Base-by-base conservation (phyloP, 2,113 vertebrate species). In the Aramus guarauna region DNA sequence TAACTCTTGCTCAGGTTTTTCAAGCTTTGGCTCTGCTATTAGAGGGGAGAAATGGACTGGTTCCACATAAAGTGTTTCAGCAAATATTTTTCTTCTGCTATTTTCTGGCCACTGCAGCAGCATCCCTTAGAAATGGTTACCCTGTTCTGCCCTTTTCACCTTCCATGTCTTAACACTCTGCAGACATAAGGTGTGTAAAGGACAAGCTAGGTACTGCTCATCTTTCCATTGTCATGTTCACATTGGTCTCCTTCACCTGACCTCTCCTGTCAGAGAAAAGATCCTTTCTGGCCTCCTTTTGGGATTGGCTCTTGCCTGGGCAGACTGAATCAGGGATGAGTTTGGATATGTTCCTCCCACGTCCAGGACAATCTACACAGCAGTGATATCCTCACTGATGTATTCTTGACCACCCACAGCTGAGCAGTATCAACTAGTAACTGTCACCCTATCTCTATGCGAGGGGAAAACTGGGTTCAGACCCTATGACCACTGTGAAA, bases 1-100 rank as follows among this genome's bases (percentile, higher is more conserved):
- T 87, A 98, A 72, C 41, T 98, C 98, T 84, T 98, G 98, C 41
- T 97, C 96, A 18, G 90, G 92, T 74, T 97, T 97, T 92, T 95
- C 96, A 94, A 90, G 84, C 69, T 98, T 98, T 92, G 92, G 63
- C 59, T 98, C 98, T 90, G 92, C 97, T 95, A 50, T 91, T 84
- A 95, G 53, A 90, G 45, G 82, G 84, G 45, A 95, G 58, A 97
- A 96, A 96, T 4, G 5, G 59, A 93, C 73, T 50, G 55, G 47
- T 95, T 91, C 29, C 76, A 85, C 56, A 12, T 21, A 68, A 19
- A 74, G 16, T 45, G 16, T 68, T 58, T 89, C 12, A 77, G 60
- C 14, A 86, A 7, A 6, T 52, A 13, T 41, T 81, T 76, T 80
- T 23, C 30, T 85, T 29, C 55, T 88, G 17, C 47, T 87, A 17